phyloP scores from a whole-genome alignment of 2,113 vertebrate species.

The Campylomormyrus tamandua region DNA sequence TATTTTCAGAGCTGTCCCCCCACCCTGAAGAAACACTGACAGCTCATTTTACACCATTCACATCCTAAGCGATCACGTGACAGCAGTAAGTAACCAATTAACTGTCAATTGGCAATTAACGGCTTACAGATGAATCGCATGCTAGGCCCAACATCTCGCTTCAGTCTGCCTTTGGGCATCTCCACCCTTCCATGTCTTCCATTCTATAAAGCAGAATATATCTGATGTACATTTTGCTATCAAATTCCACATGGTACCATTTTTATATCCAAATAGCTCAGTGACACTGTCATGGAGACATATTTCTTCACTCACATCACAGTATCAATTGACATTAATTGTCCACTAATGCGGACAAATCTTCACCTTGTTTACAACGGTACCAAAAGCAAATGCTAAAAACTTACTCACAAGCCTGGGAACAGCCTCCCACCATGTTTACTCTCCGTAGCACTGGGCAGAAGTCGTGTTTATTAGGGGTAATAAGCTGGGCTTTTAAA shows the following conservation, averaged over 20 bases:
- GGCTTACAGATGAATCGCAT: not conserved
- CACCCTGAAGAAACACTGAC: not conserved
- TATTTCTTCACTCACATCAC: not conserved
- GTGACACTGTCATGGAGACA: not conserved
- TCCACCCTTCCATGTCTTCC: not conserved
- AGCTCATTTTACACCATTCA: not conserved
- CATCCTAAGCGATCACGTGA: not conserved
- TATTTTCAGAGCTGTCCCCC: not conserved
- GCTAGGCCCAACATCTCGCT: not conserved
- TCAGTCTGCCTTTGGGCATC: not conserved
- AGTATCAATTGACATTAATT: not conserved
- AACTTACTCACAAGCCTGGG: not conserved
- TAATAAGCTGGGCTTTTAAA: not conserved
- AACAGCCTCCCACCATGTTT: not conserved
- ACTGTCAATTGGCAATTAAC: not conserved
- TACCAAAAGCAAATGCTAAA: not conserved
- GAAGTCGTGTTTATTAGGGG: conserved; percentile 10
- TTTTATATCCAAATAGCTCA: not conserved
- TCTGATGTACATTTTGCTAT: not conserved
- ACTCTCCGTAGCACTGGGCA: not conserved
- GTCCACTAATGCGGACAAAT: not conserved
- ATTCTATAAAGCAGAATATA: not conserved
- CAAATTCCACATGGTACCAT: not conserved
- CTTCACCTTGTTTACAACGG: not conserved
- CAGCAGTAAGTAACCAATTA: not conserved